These are phyloP conservation scores for Thalassophryne amazonica DNA, from an alignment of 2,797 vertebrate species.

Conservation along the genomic window DNA sequence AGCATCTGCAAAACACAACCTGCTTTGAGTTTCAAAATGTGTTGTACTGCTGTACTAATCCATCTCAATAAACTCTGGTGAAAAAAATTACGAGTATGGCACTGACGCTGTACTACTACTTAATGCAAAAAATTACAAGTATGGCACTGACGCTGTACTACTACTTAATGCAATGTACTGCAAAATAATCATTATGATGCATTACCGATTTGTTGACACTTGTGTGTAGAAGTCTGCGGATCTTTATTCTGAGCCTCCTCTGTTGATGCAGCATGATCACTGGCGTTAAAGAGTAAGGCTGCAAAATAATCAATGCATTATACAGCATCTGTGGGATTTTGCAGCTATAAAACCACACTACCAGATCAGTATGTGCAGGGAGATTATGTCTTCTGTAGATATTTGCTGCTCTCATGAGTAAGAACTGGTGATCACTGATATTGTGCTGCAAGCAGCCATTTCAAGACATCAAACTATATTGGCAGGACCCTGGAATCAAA, in stretches of 20 bases:
- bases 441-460: no score
- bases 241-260: constrained; percentile 21
- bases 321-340: no score
- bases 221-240: constrained; percentile 22
- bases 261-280: constrained; percentile 27
- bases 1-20: constrained; percentile 30
- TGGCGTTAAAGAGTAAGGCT: constrained; percentile 68
- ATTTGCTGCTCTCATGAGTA: no score
- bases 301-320: background rate
- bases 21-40: background rate
- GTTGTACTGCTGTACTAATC: background rate
- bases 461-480: no score
- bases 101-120: background rate
- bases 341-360: no score
- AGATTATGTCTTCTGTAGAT: no score
- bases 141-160: background rate
- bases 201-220: constrained; percentile 37
- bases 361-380: no score
- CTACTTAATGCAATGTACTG: background rate
- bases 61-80: background rate
- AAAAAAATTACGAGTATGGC: background rate
- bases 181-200: constrained; percentile 7
- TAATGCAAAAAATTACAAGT: background rate
- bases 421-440: no score
- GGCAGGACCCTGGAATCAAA: no score